phyloP scores from a whole-genome alignment of 2,797 vertebrate species.

The Rachycentron canadum region DNA sequence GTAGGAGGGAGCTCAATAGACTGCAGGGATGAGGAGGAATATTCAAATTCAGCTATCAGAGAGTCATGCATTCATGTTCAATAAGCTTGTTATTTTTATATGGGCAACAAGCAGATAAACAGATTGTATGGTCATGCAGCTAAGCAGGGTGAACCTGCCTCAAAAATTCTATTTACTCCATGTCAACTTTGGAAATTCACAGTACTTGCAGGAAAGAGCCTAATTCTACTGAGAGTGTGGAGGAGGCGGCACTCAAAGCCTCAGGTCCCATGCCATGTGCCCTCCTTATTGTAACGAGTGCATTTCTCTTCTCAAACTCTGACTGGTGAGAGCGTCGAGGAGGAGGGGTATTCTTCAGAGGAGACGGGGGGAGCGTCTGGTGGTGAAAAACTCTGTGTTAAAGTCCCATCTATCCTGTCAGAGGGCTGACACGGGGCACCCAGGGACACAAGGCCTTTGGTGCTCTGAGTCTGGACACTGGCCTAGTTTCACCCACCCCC shows the following conservation, averaged over 20 bases:
- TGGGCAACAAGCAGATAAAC: constrained; percentile 12
- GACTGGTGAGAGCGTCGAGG: constrained; percentile 75
- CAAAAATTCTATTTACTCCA: constrained; percentile 75
- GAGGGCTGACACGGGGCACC: constrained; percentile 83
- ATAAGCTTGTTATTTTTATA: constrained; percentile 34
- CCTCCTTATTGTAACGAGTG: constrained; percentile 88
- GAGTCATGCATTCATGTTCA: constrained; percentile 18
- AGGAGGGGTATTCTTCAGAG: constrained; percentile 82
- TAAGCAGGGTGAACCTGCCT: constrained; percentile 49
- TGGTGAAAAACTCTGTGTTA: constrained; percentile 83
- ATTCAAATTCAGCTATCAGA: constrained; percentile 50
- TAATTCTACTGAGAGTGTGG: constrained; percentile 74
- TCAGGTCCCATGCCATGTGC: constrained; percentile 86
- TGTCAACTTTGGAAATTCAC: constrained; percentile 71
- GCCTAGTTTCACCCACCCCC: constrained; percentile 82
- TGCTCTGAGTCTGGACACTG: constrained; percentile 85
- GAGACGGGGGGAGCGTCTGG: constrained; percentile 75
- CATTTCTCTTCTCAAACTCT: constrained; percentile 86
- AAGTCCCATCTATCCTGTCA: constrained; percentile 87
- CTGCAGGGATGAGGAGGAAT: constrained; percentile 43
- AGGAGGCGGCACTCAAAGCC: constrained; percentile 83
- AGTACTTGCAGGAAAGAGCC: constrained; percentile 75
- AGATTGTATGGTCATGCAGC: constrained; percentile 42
- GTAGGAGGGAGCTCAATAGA: constrained; percentile 36
- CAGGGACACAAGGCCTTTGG: constrained; percentile 82